Evolutionary conservation across 1,140 invertebrate genomes (phyloP).

Genomic region (Cataglyphis hispanica): DNA sequence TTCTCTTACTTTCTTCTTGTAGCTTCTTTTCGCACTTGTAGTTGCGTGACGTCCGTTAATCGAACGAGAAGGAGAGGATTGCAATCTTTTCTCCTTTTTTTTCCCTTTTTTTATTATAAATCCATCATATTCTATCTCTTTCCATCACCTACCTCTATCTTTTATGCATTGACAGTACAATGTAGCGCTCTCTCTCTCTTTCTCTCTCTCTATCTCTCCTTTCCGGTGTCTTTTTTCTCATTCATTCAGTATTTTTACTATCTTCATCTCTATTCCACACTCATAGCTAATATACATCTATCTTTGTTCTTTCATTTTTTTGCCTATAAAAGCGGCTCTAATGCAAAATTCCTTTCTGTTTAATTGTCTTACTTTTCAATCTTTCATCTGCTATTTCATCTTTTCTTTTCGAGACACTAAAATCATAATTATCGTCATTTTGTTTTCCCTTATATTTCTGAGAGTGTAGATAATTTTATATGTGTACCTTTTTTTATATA

Average conservation of each 20-base stretch:
- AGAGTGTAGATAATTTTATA: too few relatives aligned
- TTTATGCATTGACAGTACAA: neutral
- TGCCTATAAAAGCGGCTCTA: constrained; percentile 36
- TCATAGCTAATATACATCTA: neutral
- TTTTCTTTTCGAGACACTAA: neutral
- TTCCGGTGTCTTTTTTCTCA: neutral
- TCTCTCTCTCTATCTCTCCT: neutral
- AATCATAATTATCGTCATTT: neutral
- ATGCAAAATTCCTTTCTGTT: constrained; percentile 24
- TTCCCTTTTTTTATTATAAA: constrained; percentile 26
- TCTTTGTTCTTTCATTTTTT: neutral
- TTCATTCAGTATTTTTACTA: neutral
- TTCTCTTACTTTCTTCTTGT: constrained; percentile 36
- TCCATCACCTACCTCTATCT: constrained; percentile 3
- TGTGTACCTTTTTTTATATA: neutral
- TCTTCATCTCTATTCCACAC: constrained; percentile 31
- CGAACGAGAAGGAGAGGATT: constrained; percentile 23
- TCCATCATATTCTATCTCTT: constrained; percentile 24
- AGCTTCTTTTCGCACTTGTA: constrained; percentile 49
- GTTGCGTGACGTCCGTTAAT: constrained; percentile 31
- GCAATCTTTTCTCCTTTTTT: neutral
- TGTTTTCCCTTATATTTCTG: neutral
- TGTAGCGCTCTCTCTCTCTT: neutral
- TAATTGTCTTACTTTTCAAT: neutral
- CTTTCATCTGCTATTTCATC: neutral